phyloP scores from a whole-genome alignment of 2,888 invertebrate genomes.

The Spialia ferax region DNA sequence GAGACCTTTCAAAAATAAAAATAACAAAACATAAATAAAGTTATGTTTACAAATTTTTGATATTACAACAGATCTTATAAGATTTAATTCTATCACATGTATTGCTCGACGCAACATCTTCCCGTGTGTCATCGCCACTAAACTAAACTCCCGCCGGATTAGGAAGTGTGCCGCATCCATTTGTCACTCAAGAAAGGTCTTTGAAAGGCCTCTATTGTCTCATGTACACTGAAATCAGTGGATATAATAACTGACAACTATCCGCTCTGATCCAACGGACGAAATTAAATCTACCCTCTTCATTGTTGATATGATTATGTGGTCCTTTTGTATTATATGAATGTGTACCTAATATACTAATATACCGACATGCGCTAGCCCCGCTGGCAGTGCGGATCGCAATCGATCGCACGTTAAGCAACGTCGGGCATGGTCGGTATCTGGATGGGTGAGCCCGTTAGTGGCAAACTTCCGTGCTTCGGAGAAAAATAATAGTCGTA shows the following conservation, averaged over 20 bases:
- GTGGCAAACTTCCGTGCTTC: no score
- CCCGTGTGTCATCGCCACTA: constrained; percentile 1
- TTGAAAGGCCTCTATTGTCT: constrained; percentile 69
- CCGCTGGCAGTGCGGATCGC: no score
- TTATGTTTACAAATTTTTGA: no score
- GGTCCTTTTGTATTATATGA: constrained; percentile 13
- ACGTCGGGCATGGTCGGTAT: no score
- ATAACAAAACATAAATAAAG: no score
- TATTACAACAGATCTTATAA: no score
- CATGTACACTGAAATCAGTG: constrained; percentile 66
- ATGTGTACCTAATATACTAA: neutral
- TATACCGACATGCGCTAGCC: no score
- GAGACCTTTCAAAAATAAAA: no score
- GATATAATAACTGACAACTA: constrained; percentile 61
- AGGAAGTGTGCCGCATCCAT: constrained; percentile 73
- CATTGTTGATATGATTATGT: constrained; percentile 24
- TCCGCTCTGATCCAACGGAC: constrained; percentile 13
- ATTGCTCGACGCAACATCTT: neutral
- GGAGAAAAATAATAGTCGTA: no score
- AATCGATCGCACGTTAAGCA: no score
- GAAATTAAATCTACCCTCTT: constrained; percentile 33
- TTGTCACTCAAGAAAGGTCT: constrained; percentile 78
- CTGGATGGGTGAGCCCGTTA: no score
- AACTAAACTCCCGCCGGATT: constrained; percentile 51
- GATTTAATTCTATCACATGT: no score